Evolutionary conservation across 2,888 invertebrate species (phyloP), one percentile per base, ranked within the genome.

Genomic region (Apotomis betuletana): DNA sequence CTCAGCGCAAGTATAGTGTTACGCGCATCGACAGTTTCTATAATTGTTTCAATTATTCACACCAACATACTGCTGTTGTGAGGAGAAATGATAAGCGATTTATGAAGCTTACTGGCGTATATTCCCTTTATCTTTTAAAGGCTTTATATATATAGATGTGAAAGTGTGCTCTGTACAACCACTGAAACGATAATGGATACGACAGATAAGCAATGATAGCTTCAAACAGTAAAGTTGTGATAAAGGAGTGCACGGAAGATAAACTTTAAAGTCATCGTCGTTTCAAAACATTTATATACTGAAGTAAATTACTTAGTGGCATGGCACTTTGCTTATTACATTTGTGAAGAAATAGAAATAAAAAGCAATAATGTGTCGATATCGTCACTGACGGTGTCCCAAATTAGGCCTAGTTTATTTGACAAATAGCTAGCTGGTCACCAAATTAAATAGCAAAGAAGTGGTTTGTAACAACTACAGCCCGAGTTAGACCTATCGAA

Each of bases 41-140:
- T 57, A 71, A 71, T 61, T 67, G 70, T 61, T 6, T 55, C 54
- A 55, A 60, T 65, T 70, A 64, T n/a, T 57, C 44, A 38, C 64
- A 52, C 52, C 3, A 44, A 9, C 36, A 38, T 1, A 10, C 3
- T 51, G 59, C 27, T 5, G 36, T 51, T 51, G 15, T 41, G 44
- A 54, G 13, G 38, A 9, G 9, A 44, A 15, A 6, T 49, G 49
- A 49, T 6, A 9, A 49, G 2, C 49, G 41, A 49, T 3, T 49
- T 49, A 12, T 6, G 49, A 49, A 49, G 3, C 10, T 49, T 49
- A 49, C 9, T 9, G 49, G 10, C 6, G 9, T 0, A 49, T 49
- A 49, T 9, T 12, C 12, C 49, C 49, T 49, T 49, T 49, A 9
- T 8, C 6, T 10, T 49, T 49, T 9, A 10, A 46, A 10, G 9